These are phyloP conservation scores for Endotricha flammealis DNA, from an alignment of 2,888 invertebrate genomes.

Conservation along the genomic window DNA sequence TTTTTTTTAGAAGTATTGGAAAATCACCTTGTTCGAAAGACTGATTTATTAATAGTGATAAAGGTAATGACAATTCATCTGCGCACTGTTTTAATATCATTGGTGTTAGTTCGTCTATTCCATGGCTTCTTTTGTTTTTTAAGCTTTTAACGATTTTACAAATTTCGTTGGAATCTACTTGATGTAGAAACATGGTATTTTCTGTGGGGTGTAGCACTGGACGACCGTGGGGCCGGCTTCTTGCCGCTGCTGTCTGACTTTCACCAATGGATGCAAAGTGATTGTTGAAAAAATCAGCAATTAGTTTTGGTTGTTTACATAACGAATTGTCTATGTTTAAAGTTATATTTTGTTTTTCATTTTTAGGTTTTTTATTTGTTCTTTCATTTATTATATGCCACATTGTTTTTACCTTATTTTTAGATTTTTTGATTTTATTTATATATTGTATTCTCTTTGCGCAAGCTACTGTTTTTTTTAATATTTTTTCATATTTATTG, in stretches of 20 bases:
- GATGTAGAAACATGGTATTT: constrained; percentile 5
- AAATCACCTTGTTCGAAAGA: too few species aligned
- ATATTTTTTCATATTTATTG: constrained; percentile 10
- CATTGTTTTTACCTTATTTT: constrained; percentile 8
- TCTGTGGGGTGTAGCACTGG: background rate
- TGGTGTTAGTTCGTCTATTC: too few species aligned
- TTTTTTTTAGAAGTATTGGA: too few species aligned
- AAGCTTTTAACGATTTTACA: background rate
- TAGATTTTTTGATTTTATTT: too few species aligned
- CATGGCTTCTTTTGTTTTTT: too few species aligned
- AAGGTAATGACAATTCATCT: too few species aligned
- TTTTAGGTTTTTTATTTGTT: constrained; percentile 6
- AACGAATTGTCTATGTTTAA: constrained; percentile 1
- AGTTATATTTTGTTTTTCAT: constrained; percentile 3
- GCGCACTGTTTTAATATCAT: too few species aligned
- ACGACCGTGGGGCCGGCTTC: background rate
- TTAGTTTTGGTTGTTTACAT: background rate
- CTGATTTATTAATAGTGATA: too few species aligned
- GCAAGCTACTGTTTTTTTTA: constrained; percentile 4
- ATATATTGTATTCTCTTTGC: constrained; percentile 8
- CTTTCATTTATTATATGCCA: constrained; percentile 9
- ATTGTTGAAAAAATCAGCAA: background rate
- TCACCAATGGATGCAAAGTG: background rate
- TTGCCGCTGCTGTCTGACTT: background rate
- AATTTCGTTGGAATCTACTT: background rate